phyloP scores from a whole-genome alignment of 2,113 vertebrate species.

The Collichthys lucidus region DNA sequence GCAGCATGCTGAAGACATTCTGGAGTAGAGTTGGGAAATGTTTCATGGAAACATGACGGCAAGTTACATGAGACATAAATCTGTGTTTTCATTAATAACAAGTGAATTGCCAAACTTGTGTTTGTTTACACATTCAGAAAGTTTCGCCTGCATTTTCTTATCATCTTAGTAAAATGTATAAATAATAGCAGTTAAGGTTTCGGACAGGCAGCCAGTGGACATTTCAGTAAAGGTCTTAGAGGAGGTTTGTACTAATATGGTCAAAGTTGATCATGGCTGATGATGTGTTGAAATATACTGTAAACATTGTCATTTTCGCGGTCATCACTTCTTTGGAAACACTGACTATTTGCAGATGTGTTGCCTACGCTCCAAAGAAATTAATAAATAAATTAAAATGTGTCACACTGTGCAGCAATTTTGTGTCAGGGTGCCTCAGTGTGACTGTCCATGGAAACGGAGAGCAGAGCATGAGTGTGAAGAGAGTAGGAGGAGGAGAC shows the following conservation, averaged over 20 bases:
- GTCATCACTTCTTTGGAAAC: background rate
- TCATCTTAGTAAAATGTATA: background rate
- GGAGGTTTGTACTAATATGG: background rate
- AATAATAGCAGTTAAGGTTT: background rate
- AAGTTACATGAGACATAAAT: slow-evolving; percentile 39
- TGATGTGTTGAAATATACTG: background rate
- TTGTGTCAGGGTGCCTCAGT: background rate
- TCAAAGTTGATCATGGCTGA: background rate
- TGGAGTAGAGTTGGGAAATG: slow-evolving; percentile 32
- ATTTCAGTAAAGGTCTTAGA: background rate
- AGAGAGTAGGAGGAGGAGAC: background rate
- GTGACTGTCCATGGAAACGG: background rate
- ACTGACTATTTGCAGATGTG: background rate
- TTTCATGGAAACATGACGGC: slow-evolving; percentile 31
- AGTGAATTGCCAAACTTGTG: background rate
- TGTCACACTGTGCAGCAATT: background rate
- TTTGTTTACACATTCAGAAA: background rate
- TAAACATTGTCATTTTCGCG: background rate
- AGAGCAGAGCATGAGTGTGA: background rate
- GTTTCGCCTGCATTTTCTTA: background rate
- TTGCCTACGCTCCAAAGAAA: background rate
- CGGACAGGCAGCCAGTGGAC: background rate
- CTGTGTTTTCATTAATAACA: slow-evolving; percentile 28
- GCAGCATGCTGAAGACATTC: slow-evolving; percentile 42
- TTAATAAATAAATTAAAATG: background rate